Percentiles rank a stretch among this genome's conserved stretches.
Evolutionary conservation across 2,888 invertebrate genomes (phyloP).

Genomic region (Thymelicus lineola): DNA sequence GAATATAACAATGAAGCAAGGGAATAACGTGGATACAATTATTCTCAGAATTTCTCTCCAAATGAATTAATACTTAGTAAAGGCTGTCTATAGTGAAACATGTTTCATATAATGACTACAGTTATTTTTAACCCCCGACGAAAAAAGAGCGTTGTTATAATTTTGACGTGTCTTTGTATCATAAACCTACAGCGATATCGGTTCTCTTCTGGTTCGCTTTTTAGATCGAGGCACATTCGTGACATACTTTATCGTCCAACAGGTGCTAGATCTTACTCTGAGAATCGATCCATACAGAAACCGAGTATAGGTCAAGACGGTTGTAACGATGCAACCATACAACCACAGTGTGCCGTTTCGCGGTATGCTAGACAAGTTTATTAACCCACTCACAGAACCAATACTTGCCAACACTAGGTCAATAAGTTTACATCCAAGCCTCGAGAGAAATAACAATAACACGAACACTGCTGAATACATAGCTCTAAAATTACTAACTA

Average conservation of each 20-base stretch:
- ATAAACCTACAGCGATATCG: too few relatives aligned
- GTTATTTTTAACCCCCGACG: too few relatives aligned
- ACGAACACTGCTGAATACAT: neutral
- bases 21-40: constrained; percentile 28
- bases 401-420: neutral
- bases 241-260: constrained; percentile 2
- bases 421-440: neutral
- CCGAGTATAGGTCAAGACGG: neutral
- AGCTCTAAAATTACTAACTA: too few relatives aligned
- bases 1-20: constrained; percentile 29
- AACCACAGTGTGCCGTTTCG: constrained; percentile 6
- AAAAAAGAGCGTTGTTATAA: too few relatives aligned
- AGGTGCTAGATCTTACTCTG: neutral
- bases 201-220: too few relatives aligned
- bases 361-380: constrained; percentile 13
- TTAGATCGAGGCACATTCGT: neutral
- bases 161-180: too few relatives aligned
- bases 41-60: constrained; percentile 5
- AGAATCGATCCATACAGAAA: constrained; percentile 4
- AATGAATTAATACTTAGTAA: constrained; percentile 1
- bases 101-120: too few relatives aligned
- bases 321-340: neutral
- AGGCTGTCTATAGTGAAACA: neutral
- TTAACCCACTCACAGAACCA: neutral
- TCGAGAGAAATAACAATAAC: neutral